Evolutionary conservation across 2,888 invertebrate species (phyloP).

Genomic region (Formica aserva): DNA sequence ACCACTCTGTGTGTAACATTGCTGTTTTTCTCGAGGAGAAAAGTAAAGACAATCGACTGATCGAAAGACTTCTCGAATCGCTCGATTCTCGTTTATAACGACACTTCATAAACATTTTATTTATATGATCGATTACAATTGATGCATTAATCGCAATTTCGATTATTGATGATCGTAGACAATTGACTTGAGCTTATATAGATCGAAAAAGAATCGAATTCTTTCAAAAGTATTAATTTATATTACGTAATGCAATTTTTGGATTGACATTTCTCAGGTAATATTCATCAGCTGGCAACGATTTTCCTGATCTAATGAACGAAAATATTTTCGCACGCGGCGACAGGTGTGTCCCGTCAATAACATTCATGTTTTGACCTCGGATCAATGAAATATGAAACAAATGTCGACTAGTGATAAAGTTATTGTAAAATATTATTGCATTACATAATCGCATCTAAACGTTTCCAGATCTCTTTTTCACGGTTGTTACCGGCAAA

Average conservation of each 20-base stretch:
- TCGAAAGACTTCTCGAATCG: slow-evolving; percentile 17
- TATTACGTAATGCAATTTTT: slow-evolving; percentile 24
- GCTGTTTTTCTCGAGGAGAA: background rate
- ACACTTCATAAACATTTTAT: background rate
- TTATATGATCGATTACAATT: no score
- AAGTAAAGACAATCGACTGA: background rate
- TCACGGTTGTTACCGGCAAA: background rate
- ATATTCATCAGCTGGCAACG: background rate
- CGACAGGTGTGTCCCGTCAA: slow-evolving; percentile 32
- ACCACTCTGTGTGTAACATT: background rate
- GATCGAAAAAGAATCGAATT: background rate
- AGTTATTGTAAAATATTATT: slow-evolving; percentile 9
- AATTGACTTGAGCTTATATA: background rate
- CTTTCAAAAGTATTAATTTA: slow-evolving; percentile 6
- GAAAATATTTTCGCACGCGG: slow-evolving; percentile 28
- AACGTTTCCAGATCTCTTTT: background rate
- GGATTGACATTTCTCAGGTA: slow-evolving; percentile 8
- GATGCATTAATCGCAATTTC: no score
- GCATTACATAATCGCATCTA: slow-evolving; percentile 2
- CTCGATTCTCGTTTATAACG: background rate
- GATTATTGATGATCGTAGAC: no score
- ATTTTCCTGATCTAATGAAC: slow-evolving; percentile 15
- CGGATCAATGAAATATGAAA: slow-evolving; percentile 9
- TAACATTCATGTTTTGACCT: slow-evolving; percentile 18
- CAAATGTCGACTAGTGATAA: slow-evolving; percentile 16